Evolutionary conservation across 2,113 vertebrate species (phyloP).

Genomic region (Pangasianodon hypophthalmus): DNA sequence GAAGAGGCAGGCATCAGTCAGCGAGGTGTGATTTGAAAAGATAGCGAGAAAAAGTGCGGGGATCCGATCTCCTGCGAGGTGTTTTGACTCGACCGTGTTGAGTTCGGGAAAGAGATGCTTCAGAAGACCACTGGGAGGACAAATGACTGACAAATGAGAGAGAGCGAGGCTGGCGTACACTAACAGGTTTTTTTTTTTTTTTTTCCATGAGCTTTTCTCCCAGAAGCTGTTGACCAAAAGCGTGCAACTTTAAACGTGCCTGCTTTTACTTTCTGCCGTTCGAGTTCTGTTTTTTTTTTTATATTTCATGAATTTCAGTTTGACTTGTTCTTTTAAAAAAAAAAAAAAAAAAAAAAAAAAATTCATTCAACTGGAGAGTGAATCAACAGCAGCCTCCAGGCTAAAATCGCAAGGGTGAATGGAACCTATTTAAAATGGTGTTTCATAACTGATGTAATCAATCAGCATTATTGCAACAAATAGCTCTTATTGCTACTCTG

Average conservation of each 20-base stretch:
- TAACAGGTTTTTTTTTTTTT: neutral
- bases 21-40: slow-evolving; percentile 27
- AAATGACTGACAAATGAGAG: slow-evolving; percentile 19
- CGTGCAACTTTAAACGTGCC: neutral
- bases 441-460: slow-evolving; percentile 14
- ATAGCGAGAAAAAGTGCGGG: neutral
- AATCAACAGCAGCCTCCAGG: slow-evolving; percentile 5
- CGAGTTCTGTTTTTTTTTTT: neutral
- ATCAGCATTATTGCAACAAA: slow-evolving; percentile 15
- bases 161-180: neutral
- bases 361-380: neutral
- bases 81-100: slow-evolving; percentile 1
- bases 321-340: neutral
- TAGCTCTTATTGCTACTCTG: neutral
- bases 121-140: slow-evolving; percentile 8
- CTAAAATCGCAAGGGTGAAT: neutral
- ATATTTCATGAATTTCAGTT: neutral
- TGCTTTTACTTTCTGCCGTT: neutral
- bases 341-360: neutral
- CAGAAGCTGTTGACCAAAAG: neutral
- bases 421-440: neutral
- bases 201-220: neutral
- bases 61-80: slow-evolving; percentile 8
- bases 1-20: slow-evolving; percentile 43
- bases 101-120: neutral